Base-by-base conservation (phyloP, 2,888 invertebrate genomes). In the Stramonita haemastoma region DNA sequence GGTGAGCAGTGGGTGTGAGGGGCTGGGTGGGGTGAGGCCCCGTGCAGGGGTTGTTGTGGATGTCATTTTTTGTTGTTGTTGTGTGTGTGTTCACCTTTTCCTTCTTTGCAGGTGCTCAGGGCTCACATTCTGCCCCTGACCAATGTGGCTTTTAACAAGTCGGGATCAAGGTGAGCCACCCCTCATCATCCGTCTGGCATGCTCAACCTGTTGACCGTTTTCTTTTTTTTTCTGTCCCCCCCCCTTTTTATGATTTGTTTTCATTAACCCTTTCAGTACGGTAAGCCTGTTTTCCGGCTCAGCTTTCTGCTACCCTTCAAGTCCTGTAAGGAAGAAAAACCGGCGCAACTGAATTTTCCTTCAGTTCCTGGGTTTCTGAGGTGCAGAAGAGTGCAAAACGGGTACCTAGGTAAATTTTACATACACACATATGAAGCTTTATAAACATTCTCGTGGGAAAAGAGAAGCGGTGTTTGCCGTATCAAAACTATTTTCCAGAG, bases 131-230 rank as follows among this genome's bases (percentile, higher is more conserved):
- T 96, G 70, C 96, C 96, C 79, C 93, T 96, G 26, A 96, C 96
- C 79, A 96, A 96, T 93, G 96, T 96, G 17, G 95, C 96, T 26
- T 96, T 96, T 92, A 96, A 96, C 91, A 96, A 96, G 92, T 95
- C 95, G 66, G 96, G 96, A 17, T 95, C 96, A n/a, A 94, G 94
- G 96, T 96, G 92, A 91, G 93, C 89, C 46, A 36, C 1, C 22
- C 46, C 81, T 19, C 19, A 15, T 60, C 13, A 19, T 15, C 60
- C 66, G 19, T 66, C 66, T 26, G 17, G 66, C 1, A 22, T 66
- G 26, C 66, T 46, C 66, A 6, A 26, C 66, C 66, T 66, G 66
- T 2, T 22, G 66, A 6, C 26, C 66, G 1, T 66, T 66, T 17
- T 66, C 1, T 60, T 57, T 36, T 66, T 29, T n/a, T 46, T 46